Evolutionary conservation across 2,888 invertebrate species (phyloP).

Genomic region (Argyresthia albistria): DNA sequence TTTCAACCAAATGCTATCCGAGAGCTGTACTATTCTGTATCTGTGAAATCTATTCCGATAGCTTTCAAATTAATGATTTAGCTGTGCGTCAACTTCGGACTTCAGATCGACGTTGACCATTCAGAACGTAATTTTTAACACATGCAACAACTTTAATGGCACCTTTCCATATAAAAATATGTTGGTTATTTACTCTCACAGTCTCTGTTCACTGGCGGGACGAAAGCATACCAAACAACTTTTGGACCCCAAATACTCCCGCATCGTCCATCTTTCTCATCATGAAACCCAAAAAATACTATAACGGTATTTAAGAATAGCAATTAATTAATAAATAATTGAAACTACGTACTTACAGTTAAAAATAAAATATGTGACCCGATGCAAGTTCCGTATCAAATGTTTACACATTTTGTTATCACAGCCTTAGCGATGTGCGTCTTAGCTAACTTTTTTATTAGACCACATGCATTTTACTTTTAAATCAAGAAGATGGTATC

Average conservation of each 20-base stretch:
- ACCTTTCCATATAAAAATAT: too few relatives aligned
- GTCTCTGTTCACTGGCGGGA: neutral
- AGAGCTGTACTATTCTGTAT: too few relatives aligned
- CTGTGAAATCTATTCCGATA: too few relatives aligned
- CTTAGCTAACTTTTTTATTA: constrained; percentile 14
- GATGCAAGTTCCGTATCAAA: constrained; percentile 35
- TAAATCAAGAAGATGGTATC: neutral
- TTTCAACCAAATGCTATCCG: too few relatives aligned
- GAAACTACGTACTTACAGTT: neutral
- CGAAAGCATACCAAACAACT: neutral
- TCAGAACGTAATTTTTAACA: too few relatives aligned
- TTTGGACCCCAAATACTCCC: neutral
- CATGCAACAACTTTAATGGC: too few relatives aligned
- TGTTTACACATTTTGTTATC: constrained; percentile 48
- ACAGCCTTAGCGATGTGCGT: constrained; percentile 67
- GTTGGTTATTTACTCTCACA: too few relatives aligned
- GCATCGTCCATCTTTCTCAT: too few relatives aligned
- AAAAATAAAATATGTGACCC: constrained; percentile 19
- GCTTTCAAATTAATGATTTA: too few relatives aligned
- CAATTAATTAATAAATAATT: constrained; percentile 3
- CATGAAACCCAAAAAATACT: neutral
- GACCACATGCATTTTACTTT: constrained; percentile 15
- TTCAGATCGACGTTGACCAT: too few relatives aligned
- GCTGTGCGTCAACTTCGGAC: too few relatives aligned
- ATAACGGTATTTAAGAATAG: neutral